These are phyloP conservation scores for Aurelia sp. DNA, from an alignment of 30 jellyfish, hydroid and myxozoan genomes.

Conservation along the genomic window DNA sequence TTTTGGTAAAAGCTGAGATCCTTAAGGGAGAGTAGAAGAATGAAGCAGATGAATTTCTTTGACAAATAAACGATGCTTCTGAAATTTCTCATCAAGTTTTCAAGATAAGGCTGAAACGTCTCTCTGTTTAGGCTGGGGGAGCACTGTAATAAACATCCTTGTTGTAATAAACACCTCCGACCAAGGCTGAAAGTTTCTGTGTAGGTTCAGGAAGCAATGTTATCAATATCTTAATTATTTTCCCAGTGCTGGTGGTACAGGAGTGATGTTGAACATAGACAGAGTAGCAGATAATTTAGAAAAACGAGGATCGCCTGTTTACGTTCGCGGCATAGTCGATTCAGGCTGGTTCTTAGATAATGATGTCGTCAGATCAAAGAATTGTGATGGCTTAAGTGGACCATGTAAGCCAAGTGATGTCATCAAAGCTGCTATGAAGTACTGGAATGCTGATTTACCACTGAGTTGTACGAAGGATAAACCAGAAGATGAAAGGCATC, in stretches of 20 bases:
- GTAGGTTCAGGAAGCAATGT: no score
- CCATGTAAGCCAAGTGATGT: constrained; percentile 63
- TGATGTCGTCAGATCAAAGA: constrained; percentile 14
- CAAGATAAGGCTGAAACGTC: no score
- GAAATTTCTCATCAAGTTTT: no score
- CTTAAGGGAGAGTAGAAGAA: no score
- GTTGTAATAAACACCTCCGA: no score
- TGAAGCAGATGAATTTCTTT: no score
- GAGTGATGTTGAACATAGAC: constrained; percentile 90
- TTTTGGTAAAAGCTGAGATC: no score
- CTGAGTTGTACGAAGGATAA: constrained; percentile 48
- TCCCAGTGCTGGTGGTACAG: constrained; percentile 98
- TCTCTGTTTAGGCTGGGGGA: no score
- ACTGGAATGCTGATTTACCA: constrained; percentile 88
- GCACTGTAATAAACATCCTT: no score
- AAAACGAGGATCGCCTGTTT: constrained; percentile 45
- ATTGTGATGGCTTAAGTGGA: constrained; percentile 34
- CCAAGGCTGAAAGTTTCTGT: no score
- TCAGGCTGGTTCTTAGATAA: constrained; percentile 94
- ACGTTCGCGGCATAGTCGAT: constrained; percentile 88
- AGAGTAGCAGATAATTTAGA: constrained; percentile 72
- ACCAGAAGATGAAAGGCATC: constrained; percentile 29
- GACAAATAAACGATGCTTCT: no score
- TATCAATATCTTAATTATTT: background rate
- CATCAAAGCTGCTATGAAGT: constrained; percentile 60